Evolutionary conservation across 2,888 invertebrate genomes (phyloP), one percentile per base, ranked within the genome.

Genomic region (Apotomis betuletana): DNA sequence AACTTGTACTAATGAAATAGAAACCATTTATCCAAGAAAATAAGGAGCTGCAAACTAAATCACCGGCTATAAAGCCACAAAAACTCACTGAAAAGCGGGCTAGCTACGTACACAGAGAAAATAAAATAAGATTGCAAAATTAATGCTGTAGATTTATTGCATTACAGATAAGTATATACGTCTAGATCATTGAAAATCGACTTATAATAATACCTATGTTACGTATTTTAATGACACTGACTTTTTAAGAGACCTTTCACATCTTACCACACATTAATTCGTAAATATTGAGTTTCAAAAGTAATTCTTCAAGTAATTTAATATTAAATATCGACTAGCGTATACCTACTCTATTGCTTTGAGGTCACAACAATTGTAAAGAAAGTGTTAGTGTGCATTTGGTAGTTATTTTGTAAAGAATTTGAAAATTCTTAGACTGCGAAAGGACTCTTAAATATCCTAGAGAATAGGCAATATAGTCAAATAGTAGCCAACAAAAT

Each of bases 401-500:
- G 44, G 60, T 15, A 2, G 38, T 27, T 27, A 12, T 54, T 52
- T 10, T 44, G 27, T 27, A 27, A 27, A 27, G 52, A 60, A 15
- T 60, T 61, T 59, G 60, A 44, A 65, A 12, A 44, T 44, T 27
- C 15, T 10, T 46, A 65, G 44, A 46, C 12, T 36, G 60, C 55
- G 69, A 52, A 69, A 69, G 63, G 61, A 57, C 63, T 67, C 72
- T 72, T 74, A 65, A 74, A 59, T 60, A 62, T 55, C 55, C 74
- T 72, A 72, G 52, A 51, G 59, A 64, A 69, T 62, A 70, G 67
- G 70, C 70, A 67, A 69, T 86, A 83, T 79, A 86, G 86, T 82
- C 83, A 82, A 87, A 84, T 83, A 85, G 82, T 84, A 89, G 87
- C 83, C 80, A 75, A 83, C 86, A 82, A 83, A 87, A 84, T 83